Percentiles rank a stretch among this genome's conserved stretches.
phyloP scores from a whole-genome alignment of 1,140 invertebrate genomes.

The Penaeus japonicus region DNA sequence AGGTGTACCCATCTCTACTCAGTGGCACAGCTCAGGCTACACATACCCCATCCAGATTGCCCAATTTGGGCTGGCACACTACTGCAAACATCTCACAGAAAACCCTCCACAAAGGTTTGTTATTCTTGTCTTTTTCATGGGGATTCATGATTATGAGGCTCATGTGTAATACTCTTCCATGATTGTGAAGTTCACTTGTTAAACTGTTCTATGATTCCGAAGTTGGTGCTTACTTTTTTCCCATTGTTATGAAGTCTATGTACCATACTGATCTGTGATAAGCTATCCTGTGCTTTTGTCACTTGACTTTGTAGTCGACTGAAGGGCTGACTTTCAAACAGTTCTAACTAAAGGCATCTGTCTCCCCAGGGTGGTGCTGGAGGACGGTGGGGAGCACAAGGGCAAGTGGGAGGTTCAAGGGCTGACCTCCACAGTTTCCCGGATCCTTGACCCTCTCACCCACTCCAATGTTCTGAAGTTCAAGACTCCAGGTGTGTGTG shows the following conservation, averaged over 20 bases:
- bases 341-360: background rate
- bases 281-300: background rate
- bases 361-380: conserved; percentile 69
- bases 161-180: background rate
- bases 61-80: conserved; percentile 96
- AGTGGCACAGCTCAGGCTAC: conserved; percentile 79
- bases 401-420: conserved; percentile 62
- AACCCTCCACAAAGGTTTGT: conserved; percentile 41
- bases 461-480: conserved; percentile 72
- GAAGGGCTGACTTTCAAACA: background rate
- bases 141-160: background rate
- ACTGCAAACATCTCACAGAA: conserved; percentile 78
- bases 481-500: conserved; percentile 69
- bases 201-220: background rate
- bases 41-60: conserved; percentile 99
- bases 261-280: background rate
- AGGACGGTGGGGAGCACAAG: conserved; percentile 76
- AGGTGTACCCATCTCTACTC: conserved; percentile 70
- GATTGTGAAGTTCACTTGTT: background rate
- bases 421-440: conserved; percentile 71
- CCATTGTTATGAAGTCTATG: no score
- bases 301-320: background rate
- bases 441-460: conserved; percentile 70
- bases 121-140: background rate
- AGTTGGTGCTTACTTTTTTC: no score